Conservation (phyloP, 64 coral and sea anemone species). For the Stylophora pistillata region DNA sequence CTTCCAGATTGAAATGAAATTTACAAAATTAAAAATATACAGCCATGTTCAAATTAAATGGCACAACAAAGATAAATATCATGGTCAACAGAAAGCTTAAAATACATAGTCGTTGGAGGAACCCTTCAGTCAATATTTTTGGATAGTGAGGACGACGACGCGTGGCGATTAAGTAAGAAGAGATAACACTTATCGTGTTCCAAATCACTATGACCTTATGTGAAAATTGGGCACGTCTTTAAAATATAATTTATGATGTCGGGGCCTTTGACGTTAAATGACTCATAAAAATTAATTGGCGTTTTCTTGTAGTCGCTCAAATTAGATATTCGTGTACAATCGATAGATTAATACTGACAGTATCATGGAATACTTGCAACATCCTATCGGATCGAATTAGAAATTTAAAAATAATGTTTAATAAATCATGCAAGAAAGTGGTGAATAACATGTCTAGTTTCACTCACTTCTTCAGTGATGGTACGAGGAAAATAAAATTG, state of each 20-base stretch:
- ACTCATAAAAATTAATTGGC: not conserved
- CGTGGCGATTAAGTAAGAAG: no score
- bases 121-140: not conserved
- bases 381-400: not conserved
- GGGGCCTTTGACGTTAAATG: not conserved
- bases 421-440: not conserved
- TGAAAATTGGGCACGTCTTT: not conserved
- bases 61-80: not conserved
- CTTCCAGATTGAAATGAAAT: not conserved
- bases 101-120: not conserved
- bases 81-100: not conserved
- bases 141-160: not conserved
- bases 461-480: not conserved
- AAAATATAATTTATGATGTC: not conserved
- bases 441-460: not conserved
- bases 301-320: not conserved
- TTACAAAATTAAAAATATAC: not conserved
- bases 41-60: not conserved
- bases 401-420: no score
- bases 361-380: not conserved
- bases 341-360: not conserved
- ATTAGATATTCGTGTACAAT: not conserved
- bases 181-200: not conserved
- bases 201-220: not conserved
- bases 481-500: not conserved